These are phyloP conservation scores for Mirza zaza DNA, from an alignment of 2,113 vertebrate genomes.

Conservation along the genomic window DNA sequence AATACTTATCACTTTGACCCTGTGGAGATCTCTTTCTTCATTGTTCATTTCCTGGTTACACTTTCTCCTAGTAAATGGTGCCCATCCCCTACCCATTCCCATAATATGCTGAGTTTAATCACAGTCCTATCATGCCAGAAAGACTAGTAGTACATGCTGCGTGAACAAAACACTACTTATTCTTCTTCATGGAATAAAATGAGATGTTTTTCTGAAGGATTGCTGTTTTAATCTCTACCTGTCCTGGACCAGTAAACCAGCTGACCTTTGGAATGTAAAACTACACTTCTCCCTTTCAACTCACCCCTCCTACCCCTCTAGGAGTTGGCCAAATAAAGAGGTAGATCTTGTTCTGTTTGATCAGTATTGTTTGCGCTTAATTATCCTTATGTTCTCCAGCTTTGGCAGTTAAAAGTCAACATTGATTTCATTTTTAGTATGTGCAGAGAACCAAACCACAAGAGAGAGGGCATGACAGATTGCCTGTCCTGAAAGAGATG, in stretches of 20 bases:
- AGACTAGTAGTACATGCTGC: not conserved
- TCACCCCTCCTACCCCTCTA: not conserved
- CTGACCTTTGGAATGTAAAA: not conserved
- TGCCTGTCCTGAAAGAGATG: not conserved
- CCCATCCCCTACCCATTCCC: not conserved
- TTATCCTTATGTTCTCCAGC: not conserved
- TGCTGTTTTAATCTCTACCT: not conserved
- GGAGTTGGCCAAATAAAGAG: not conserved
- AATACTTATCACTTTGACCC: not conserved
- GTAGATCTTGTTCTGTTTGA: not conserved
- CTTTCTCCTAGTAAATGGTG: not conserved
- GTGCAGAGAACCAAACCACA: not conserved
- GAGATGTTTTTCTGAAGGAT: not conserved
- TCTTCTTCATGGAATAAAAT: not conserved
- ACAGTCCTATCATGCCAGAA: not conserved
- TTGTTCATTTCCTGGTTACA: not conserved
- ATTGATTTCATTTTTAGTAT: not conserved
- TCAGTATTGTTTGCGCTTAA: not conserved
- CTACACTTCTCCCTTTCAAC: not conserved
- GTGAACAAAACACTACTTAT: not conserved
- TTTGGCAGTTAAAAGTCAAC: slow-evolving; percentile 9
- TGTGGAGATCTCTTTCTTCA: not conserved
- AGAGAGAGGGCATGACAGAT: not conserved
- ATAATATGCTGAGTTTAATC: not conserved
- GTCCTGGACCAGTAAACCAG: not conserved